A percentile compares a stretch with the other conserved stretches of the same genome.
Conservation (phyloP, 2,797 vertebrate genomes). For the Uromys caudimaculatus region DNA sequence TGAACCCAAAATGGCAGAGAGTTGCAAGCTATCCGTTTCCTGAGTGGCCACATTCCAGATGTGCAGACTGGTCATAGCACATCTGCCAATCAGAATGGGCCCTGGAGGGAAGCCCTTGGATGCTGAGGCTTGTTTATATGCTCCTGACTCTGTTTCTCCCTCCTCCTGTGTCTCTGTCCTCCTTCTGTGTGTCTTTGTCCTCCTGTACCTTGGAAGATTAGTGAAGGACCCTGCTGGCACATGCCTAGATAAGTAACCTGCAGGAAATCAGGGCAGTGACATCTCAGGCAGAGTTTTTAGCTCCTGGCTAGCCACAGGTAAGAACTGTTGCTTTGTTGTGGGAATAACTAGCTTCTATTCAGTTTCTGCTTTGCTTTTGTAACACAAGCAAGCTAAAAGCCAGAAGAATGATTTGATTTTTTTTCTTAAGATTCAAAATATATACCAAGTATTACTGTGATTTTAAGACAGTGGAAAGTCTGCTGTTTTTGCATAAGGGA, state of each 20-base stretch:
- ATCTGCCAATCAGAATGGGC: slow-evolving; percentile 73
- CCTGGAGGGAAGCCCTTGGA: slow-evolving; percentile 57
- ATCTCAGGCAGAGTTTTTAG: slow-evolving; percentile 57
- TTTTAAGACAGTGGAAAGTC: slow-evolving; percentile 60
- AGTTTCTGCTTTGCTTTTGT: slow-evolving; percentile 59
- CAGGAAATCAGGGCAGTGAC: slow-evolving; percentile 19
- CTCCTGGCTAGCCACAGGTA: slow-evolving; percentile 80
- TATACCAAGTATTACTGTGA: background rate
- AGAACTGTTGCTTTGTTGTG: slow-evolving; percentile 60
- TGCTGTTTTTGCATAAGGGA: slow-evolving; percentile 66
- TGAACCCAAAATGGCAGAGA: slow-evolving; percentile 69
- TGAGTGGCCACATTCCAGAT: slow-evolving; percentile 78
- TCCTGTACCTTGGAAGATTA: slow-evolving; percentile 38
- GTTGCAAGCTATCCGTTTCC: slow-evolving; percentile 74
- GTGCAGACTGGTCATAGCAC: slow-evolving; percentile 47
- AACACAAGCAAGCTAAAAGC: background rate
- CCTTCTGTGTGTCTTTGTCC: slow-evolving; percentile 9
- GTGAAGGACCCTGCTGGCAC: slow-evolving; percentile 11
- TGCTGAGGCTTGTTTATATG: slow-evolving; percentile 69
- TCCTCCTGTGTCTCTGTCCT: slow-evolving; percentile 50
- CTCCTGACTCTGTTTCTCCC: slow-evolving; percentile 68
- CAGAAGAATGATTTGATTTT: slow-evolving; percentile 31
- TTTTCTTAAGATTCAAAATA: slow-evolving; percentile 13
- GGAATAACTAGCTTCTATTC: slow-evolving; percentile 19
- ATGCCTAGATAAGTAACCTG: background rate